These are phyloP conservation scores for Epiblema foenella DNA, from an alignment of 2,888 invertebrate species.

Conservation along the genomic window DNA sequence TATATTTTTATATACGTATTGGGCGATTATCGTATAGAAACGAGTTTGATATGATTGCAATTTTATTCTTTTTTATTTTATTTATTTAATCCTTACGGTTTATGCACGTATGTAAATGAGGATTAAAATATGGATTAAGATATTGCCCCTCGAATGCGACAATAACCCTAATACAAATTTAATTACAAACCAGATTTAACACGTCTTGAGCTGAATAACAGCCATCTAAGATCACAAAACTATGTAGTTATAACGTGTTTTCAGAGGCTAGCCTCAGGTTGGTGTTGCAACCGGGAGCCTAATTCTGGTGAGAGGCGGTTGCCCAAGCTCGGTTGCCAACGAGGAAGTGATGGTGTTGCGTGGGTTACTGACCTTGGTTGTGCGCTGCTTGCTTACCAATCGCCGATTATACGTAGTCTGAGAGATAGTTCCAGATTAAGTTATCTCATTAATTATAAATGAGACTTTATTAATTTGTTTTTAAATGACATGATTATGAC, in stretches of 20 bases:
- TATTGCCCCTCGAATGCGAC: not conserved
- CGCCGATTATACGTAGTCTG: slow-evolving; percentile 47
- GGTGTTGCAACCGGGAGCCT: slow-evolving; percentile 70
- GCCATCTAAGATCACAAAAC: slow-evolving; percentile 16
- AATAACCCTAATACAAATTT: too few species aligned
- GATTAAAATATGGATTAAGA: not conserved
- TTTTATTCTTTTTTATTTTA: too few species aligned
- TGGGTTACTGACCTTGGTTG: slow-evolving; percentile 76
- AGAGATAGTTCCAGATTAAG: not conserved
- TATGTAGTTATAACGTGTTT: slow-evolving; percentile 28
- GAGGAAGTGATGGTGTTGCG: slow-evolving; percentile 75
- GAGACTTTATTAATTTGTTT: not conserved
- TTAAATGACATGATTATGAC: too few species aligned
- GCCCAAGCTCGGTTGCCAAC: slow-evolving; percentile 73
- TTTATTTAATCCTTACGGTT: too few species aligned
- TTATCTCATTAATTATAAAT: not conserved
- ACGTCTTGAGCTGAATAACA: not conserved
- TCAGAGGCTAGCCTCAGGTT: slow-evolving; percentile 46
- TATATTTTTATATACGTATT: too few species aligned
- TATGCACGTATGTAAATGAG: too few species aligned
- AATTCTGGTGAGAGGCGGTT: slow-evolving; percentile 80
- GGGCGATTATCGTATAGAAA: too few species aligned
- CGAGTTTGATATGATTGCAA: too few species aligned
- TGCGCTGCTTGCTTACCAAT: slow-evolving; percentile 66
- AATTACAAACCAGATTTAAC: not conserved